phyloP scores from a whole-genome alignment of 2,888 invertebrate species.

The Cheilosia vernalis region DNA sequence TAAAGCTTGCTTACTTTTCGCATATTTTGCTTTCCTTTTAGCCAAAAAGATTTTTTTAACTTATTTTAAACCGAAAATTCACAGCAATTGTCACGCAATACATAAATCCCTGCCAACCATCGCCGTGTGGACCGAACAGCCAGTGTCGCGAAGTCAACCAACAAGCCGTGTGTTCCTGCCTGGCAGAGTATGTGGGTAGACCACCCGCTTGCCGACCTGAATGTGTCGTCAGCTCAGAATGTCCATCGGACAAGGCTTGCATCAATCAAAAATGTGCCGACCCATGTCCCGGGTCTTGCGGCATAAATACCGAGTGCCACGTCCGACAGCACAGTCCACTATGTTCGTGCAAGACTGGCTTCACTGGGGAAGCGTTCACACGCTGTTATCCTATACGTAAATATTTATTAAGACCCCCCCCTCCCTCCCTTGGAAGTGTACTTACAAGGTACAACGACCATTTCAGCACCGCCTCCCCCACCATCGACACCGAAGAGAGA shows the following conservation, averaged over 20 bases:
- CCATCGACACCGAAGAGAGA: conserved; percentile 79
- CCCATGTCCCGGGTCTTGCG: conserved; percentile 92
- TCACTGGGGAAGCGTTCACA: conserved; percentile 91
- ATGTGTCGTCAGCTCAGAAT: conserved; percentile 92
- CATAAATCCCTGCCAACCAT: conserved; percentile 87
- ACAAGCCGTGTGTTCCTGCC: conserved; percentile 89
- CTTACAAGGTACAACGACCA: background rate
- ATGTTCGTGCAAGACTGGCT: conserved; percentile 89
- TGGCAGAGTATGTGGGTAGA: conserved; percentile 88
- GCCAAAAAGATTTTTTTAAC: conserved; percentile 12
- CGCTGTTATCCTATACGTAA: conserved; percentile 85
- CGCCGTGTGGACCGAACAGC: conserved; percentile 92
- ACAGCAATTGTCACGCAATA: conserved; percentile 71
- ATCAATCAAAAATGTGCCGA: conserved; percentile 90
- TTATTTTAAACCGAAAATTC: conserved; percentile 36
- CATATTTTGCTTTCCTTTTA: conserved; percentile 41
- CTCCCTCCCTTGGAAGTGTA: background rate
- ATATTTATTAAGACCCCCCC: conserved; percentile 5
- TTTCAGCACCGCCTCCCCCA: conserved; percentile 77
- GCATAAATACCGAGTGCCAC: conserved; percentile 90
- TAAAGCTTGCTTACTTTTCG: conserved; percentile 29
- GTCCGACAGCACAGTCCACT: conserved; percentile 93
- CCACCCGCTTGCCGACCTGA: conserved; percentile 92
- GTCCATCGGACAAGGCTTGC: conserved; percentile 90
- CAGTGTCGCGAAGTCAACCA: conserved; percentile 87